Conservation (phyloP, 2,113 vertebrate species). For the Dasyurus viverrinus region DNA sequence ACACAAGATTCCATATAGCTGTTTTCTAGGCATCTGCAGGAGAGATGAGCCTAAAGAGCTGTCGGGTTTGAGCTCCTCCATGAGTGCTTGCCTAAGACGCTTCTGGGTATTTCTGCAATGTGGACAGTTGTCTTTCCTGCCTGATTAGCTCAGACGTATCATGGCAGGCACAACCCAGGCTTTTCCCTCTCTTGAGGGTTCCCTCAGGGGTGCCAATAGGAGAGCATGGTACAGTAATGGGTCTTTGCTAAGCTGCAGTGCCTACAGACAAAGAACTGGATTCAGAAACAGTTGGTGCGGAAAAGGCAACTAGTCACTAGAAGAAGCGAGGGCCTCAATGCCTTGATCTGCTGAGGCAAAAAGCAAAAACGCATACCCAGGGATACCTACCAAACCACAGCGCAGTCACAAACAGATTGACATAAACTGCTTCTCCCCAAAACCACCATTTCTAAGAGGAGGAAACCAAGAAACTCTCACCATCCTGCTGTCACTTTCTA, state of each 20-base stretch:
- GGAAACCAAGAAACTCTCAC: background rate
- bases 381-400: background rate
- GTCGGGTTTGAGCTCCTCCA: rapidly evolving
- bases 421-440: background rate
- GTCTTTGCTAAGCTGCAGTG: background rate
- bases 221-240: slow-evolving; percentile 1
- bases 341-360: background rate
- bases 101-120: background rate
- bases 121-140: background rate
- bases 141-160: slow-evolving; percentile 2
- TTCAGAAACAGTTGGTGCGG: background rate
- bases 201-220: background rate
- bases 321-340: background rate
- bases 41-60: background rate
- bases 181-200: slow-evolving; percentile 15
- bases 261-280: slow-evolving; percentile 3
- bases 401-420: background rate
- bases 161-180: background rate
- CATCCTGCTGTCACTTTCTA: background rate
- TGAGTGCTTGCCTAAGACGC: background rate
- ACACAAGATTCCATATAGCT: rapidly evolving
- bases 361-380: slow-evolving; percentile 21
- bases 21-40: rapidly evolving
- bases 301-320: slow-evolving; percentile 4
- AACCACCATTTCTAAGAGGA: background rate